Percentiles rank a stretch among this genome's conserved stretches.
phyloP scores from a whole-genome alignment of 2,113 vertebrate species.

The Pogona vitticeps region DNA sequence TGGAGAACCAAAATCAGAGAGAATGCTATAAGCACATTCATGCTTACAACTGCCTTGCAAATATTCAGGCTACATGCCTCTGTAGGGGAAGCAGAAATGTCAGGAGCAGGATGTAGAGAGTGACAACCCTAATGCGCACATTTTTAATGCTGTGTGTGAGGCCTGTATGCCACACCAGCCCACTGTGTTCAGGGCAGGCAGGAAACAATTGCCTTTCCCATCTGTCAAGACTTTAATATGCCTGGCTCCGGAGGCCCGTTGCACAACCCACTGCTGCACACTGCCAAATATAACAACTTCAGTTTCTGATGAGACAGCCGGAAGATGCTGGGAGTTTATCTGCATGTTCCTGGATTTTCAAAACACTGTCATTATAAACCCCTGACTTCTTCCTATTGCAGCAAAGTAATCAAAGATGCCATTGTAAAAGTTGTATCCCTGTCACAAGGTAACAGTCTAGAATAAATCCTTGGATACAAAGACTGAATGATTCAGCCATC shows the following conservation, averaged over 20 bases:
- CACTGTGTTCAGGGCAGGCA: neutral
- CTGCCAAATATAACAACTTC: neutral
- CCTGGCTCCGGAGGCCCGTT: neutral
- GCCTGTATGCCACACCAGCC: neutral
- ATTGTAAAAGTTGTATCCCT: neutral
- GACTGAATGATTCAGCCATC: neutral
- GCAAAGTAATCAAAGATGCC: neutral
- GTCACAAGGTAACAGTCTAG: neutral
- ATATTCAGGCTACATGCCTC: neutral
- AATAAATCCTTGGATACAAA: neutral
- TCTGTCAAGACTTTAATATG: neutral
- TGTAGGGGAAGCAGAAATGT: neutral
- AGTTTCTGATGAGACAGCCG: neutral
- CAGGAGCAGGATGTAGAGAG: too few relatives aligned
- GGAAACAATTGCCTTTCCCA: neutral
- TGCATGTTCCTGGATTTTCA: neutral
- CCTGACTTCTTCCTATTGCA: neutral
- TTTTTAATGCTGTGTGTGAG: too few relatives aligned
- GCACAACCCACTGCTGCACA: neutral
- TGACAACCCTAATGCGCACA: too few relatives aligned
- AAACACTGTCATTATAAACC: neutral
- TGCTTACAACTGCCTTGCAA: neutral
- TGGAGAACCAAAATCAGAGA: too few relatives aligned
- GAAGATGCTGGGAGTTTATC: neutral
- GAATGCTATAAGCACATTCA: neutral